phyloP scores from a whole-genome alignment of 2,888 invertebrate genomes.

The Sisyra nigra region DNA sequence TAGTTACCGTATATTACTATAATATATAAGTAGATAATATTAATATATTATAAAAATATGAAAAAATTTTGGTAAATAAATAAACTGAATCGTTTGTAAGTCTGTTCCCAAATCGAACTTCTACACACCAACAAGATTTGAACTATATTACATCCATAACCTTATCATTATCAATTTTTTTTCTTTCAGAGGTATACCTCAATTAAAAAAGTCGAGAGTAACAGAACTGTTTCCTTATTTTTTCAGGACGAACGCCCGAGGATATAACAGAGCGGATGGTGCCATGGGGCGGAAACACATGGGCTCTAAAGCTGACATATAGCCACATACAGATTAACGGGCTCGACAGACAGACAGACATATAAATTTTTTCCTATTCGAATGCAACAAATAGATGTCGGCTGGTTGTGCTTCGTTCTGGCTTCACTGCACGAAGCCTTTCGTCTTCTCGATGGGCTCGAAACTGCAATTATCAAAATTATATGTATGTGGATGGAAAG shows the following conservation, averaged over 20 bases:
- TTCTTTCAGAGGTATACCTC: background rate
- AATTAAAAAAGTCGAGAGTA: conserved; percentile 1
- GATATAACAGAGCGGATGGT: background rate
- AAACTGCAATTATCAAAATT: conserved; percentile 5
- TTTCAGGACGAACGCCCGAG: conserved; percentile 6
- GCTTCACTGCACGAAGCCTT: too few relatives aligned
- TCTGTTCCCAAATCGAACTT: too few relatives aligned
- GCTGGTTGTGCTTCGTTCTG: background rate
- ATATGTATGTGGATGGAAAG: background rate
- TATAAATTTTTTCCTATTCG: background rate
- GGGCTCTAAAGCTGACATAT: background rate
- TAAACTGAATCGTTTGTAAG: too few relatives aligned
- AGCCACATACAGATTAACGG: background rate
- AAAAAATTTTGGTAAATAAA: too few relatives aligned
- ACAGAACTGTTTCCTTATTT: background rate
- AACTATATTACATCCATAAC: too few relatives aligned
- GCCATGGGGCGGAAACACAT: conserved; percentile 4
- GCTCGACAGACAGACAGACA: conserved; percentile 1
- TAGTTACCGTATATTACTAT: too few relatives aligned
- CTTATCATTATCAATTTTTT: too few relatives aligned
- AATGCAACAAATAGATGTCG: too few relatives aligned
- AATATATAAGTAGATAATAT: too few relatives aligned
- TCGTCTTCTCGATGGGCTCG: too few relatives aligned
- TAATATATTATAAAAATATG: too few relatives aligned
- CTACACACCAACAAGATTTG: too few relatives aligned